phyloP scores from a whole-genome alignment of 2,888 invertebrate genomes.

The Sinelater perroti region DNA sequence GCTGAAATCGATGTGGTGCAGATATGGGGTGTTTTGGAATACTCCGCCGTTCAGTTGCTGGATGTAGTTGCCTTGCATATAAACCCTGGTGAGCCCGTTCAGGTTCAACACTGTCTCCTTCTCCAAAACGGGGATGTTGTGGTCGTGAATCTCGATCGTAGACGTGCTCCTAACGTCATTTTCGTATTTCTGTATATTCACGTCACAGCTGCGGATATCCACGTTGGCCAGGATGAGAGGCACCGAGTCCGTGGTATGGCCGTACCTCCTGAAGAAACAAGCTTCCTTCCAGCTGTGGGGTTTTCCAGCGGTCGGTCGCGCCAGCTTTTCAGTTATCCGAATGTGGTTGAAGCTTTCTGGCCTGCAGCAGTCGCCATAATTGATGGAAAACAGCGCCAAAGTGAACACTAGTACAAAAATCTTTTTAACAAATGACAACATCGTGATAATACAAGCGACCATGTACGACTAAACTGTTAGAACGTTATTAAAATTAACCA shows the following conservation, averaged over 20 bases:
- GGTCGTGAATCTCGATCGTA: slow-evolving; percentile 11
- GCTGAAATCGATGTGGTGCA: slow-evolving; percentile 6
- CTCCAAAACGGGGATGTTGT: slow-evolving; percentile 12
- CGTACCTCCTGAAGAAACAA: not conserved
- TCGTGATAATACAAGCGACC: too few relatives aligned
- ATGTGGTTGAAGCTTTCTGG: not conserved
- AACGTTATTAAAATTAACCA: too few relatives aligned
- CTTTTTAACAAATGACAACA: too few relatives aligned
- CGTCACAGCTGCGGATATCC: not conserved
- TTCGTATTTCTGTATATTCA: not conserved
- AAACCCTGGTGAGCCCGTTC: slow-evolving; percentile 15
- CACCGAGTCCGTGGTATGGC: not conserved
- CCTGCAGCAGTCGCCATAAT: not conserved
- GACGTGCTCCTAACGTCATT: slow-evolving; percentile 11
- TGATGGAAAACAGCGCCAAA: too few relatives aligned
- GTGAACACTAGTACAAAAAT: too few relatives aligned
- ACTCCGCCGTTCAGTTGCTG: slow-evolving; percentile 31
- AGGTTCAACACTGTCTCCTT: slow-evolving; percentile 44
- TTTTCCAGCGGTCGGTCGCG: not conserved
- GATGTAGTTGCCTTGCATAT: slow-evolving; percentile 26
- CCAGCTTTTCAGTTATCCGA: not conserved
- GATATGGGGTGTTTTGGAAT: slow-evolving; percentile 24
- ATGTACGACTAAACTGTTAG: too few relatives aligned
- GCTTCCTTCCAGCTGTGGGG: not conserved
- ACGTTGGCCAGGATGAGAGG: not conserved